Conservation (phyloP, 2,797 vertebrate species). For the Pteropus rufus region DNA sequence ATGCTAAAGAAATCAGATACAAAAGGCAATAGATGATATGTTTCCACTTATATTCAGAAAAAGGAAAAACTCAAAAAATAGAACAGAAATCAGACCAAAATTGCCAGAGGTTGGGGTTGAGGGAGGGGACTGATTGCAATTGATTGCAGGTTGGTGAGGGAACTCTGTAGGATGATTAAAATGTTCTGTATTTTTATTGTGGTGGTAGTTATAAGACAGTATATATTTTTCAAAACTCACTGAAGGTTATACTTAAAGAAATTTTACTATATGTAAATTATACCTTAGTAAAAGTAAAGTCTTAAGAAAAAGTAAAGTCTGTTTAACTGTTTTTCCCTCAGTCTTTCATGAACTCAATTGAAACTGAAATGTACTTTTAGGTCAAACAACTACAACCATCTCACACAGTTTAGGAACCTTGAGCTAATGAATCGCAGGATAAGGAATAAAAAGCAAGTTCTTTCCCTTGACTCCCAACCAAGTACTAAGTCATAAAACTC, state of each 20-base stretch:
- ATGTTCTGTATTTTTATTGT: background rate
- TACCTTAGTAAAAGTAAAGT: background rate
- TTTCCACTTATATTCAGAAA: background rate
- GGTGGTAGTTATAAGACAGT: background rate
- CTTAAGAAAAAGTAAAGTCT: background rate
- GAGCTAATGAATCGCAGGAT: background rate
- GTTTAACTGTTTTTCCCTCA: background rate
- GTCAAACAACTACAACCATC: background rate
- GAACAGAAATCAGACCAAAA: background rate
- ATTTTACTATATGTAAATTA: background rate
- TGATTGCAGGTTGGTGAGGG: background rate
- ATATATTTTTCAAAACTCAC: background rate
- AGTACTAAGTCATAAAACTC: background rate
- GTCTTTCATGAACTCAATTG: background rate
- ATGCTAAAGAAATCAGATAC: background rate
- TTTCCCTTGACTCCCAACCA: background rate
- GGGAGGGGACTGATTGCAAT: background rate
- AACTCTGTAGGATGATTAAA: background rate
- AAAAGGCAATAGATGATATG: background rate
- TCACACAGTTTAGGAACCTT: background rate
- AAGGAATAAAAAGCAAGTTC: background rate
- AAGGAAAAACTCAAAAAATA: background rate
- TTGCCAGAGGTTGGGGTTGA: background rate
- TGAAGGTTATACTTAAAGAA: background rate
- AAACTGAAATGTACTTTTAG: background rate